Evolutionary conservation across 2,888 invertebrate species (phyloP).

Genomic region (Heteromurus nitidus): DNA sequence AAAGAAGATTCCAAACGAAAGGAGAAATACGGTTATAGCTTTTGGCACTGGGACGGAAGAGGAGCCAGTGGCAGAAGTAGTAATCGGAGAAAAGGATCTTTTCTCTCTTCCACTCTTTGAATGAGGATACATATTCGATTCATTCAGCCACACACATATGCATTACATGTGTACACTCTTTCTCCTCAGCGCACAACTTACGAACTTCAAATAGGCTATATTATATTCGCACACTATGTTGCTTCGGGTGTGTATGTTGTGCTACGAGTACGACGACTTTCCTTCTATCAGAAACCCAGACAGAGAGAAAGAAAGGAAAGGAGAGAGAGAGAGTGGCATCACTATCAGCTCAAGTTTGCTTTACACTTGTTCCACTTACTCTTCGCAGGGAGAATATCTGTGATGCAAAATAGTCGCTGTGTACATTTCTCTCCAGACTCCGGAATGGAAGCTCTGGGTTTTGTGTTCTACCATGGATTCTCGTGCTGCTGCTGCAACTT

Average conservation of each 20-base stretch:
- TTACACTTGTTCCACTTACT: slow-evolving; percentile 50
- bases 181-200: too few relatives aligned
- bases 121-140: slow-evolving; percentile 44
- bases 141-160: slow-evolving; percentile 6
- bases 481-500: not conserved
- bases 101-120: slow-evolving; percentile 13
- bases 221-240: not conserved
- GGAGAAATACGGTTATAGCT: slow-evolving; percentile 63
- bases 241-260: too few relatives aligned
- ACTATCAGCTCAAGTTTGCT: slow-evolving; percentile 31
- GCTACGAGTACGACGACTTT: slow-evolving; percentile 30
- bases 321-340: slow-evolving; percentile 25
- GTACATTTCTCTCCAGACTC: not conserved
- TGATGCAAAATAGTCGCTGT: slow-evolving; percentile 49
- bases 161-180: not conserved
- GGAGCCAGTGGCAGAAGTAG: slow-evolving; percentile 35
- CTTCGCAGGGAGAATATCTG: slow-evolving; percentile 43
- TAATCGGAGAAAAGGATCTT: slow-evolving; percentile 60
- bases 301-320: too few relatives aligned
- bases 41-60: slow-evolving; percentile 56
- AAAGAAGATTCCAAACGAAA: slow-evolving; percentile 55
- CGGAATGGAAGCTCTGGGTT: too few relatives aligned
- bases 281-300: slow-evolving; percentile 11
- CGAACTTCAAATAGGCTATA: too few relatives aligned
- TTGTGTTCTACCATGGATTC: too few relatives aligned